Base-by-base conservation (phyloP, 2,888 invertebrate genomes). In the Stenoptilia bipunctidactyla region DNA sequence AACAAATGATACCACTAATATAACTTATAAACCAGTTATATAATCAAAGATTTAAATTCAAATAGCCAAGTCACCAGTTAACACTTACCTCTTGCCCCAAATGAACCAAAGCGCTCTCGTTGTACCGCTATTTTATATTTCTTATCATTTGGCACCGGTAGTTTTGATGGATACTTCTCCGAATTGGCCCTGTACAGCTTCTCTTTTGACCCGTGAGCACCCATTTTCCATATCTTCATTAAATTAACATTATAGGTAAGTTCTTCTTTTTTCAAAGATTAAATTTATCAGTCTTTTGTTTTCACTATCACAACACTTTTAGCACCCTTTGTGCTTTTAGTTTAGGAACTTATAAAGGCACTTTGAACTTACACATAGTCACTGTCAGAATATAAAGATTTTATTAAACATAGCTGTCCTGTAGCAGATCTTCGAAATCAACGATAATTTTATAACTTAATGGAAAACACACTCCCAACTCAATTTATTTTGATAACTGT, bases 121-220 rank as follows among this genome's bases (percentile, higher is more conserved):
- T 87, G 88, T 50, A 88, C 87, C 51, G 89, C 87, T 51, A 85
- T 70, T 55, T 84, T 84, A 59, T 84, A 85, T 51, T 87, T 85
- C 66, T 87, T 86, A 46, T 85, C 84, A 51, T 74, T 86, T 37
- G 86, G 84, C 48, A 83, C 80, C 36, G 84, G 85, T 45, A 87
- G 66, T 61, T 87, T 86, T 48, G 86, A 76, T 58, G 82, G 83
- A 68, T 77, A 80, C 49, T 83, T 84, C 67, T 88, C 90, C 34
- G 90, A 90, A 55, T 86, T 85, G 50, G 88, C 87, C 59, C 90
- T 85, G 57, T 87, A 85, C 48, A 91, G 82, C 74, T 90, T 90
- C 73, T 90, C 90, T 83, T 91, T 91, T 44, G 91, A 91, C 59
- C 90, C 89, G 77, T 91, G 90, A 51, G 90, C 90, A 56, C 91